Percentiles rank a stretch among this genome's conserved stretches.
These are phyloP conservation scores for Poeciliopsis turneri DNA, from an alignment of 2,797 vertebrate genomes.

Conservation along the genomic window DNA sequence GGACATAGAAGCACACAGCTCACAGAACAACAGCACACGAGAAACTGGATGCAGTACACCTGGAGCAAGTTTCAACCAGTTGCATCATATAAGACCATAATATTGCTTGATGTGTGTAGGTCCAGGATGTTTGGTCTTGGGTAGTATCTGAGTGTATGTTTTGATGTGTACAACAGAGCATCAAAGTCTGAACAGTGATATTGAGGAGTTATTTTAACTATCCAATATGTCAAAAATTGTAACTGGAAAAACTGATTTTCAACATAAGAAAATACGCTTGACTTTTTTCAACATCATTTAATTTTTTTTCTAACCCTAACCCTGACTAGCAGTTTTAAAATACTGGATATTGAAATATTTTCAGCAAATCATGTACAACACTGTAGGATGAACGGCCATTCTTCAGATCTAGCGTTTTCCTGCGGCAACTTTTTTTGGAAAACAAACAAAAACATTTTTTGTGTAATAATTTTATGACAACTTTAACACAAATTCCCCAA, in stretches of 20 bases:
- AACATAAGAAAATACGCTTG: background rate
- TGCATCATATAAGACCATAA: conserved; percentile 72
- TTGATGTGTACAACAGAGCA: conserved; percentile 14
- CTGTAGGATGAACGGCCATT: background rate
- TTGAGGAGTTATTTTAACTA: conserved; percentile 3
- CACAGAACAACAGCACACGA: conserved; percentile 47
- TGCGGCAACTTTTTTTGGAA: background rate
- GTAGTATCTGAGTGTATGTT: conserved; percentile 39
- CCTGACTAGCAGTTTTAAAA: background rate
- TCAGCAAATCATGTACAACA: background rate
- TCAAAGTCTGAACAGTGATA: conserved; percentile 9
- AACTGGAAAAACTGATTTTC: background rate
- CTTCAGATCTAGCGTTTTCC: background rate
- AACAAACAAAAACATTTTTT: background rate
- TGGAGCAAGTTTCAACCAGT: conserved; percentile 74
- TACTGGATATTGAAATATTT: background rate
- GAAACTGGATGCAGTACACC: conserved; percentile 58
- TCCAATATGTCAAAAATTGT: background rate
- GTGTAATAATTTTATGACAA: background rate
- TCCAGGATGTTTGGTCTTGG: conserved; percentile 49
- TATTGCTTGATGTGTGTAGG: conserved; percentile 56
- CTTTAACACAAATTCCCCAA: background rate
- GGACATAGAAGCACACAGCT: conserved; percentile 26
- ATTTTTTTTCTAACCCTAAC: too few relatives aligned
- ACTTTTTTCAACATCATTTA: background rate